Evolutionary conservation across 2,113 vertebrate genomes (phyloP), one percentile per base, ranked within the genome.

Genomic region (Dryoscopus gambensis): DNA sequence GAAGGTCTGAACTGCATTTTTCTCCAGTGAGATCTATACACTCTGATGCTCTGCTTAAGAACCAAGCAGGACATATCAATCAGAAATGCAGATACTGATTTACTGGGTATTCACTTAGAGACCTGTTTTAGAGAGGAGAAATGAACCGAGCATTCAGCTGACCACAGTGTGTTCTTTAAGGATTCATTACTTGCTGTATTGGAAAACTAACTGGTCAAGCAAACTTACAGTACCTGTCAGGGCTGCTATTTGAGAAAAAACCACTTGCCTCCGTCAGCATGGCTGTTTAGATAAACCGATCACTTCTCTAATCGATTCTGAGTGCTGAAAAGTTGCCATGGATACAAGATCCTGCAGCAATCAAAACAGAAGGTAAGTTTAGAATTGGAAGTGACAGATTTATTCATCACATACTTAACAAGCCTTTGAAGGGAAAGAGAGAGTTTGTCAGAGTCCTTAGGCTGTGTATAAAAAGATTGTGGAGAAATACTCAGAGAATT

Each of bases 381-480:
- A 95, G 97, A 97, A 98, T 98, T 98, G 97, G 93, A 98, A 98
- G 97, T 98, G 98, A 98, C 97, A 98, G 98, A 97, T 98, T 98
- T 98, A 98, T 98, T 98, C 98, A 98, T 97, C 98, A 98, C 97
- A 91, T 95, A 97, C 97, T 98, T 98, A 98, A 97, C 97, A 97
- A 98, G 97, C 95, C 97, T 98, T 98, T 98, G 98, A 98, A 98
- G 97, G 96, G 91, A 95, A 95, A 91, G 78, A 95, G 95, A 75
- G 95, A 94, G 97, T 96, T 97, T 98, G 97, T 97, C 39, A 52
- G 95, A 98, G 94, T 98, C 97, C 97, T 98, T 98, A 97, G 97
- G 96, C 97, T 98, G 96, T 96, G 94, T 98, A 97, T 97, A 97
- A 97, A 96, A 97, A 97, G 97, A 93, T 76, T 91, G 95, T 81